Base-by-base conservation (phyloP, 2,888 invertebrate genomes). In the Pterostichus madidus region DNA sequence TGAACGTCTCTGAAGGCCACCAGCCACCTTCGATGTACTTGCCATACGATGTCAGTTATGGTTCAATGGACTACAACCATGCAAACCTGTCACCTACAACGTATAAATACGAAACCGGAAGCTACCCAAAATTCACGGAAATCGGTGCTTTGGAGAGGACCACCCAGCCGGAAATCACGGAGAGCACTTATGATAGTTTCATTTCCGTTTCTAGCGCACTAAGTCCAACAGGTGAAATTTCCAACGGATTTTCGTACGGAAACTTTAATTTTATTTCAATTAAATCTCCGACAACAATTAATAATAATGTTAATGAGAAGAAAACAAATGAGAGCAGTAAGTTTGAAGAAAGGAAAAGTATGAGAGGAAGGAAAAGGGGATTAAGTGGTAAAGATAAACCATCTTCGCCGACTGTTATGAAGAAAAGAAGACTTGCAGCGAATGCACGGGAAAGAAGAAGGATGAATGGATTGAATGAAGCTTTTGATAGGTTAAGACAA, bases 401-500 rank as follows among this genome's bases (percentile, higher is more conserved):
- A 86, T 92, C 91, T 85, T 94, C 89, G 85, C 92, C 93, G 24
- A 91, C 91, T 0, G 91, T 94, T 5, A 86, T 93, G 84, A 92
- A 92, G 86, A 92, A 92, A 75, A 90, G 95, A 31, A 90, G 95
- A 35, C 90, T 95, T 71, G 95, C 95, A 1, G 95, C 95, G 1
- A 95, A 95, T 88, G 95, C 95, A 0, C 90, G 95, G 0, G 95
- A 95, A 88, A 89, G 95, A 68, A 91, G 94, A 75, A 91, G 95
- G 53, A 95, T 95, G 95, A 94, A 94, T 87, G 94, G 94, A n/a
- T 89, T 95, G 46, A 95, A 95, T 88, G 93, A 93, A 85, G 95
- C 95, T 0, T 95, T 95, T 87, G 95, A 95, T 89, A 91, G 93
- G 79, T 90, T 95, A 5, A 90, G 95, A 24, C 93, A 93, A 86